Conservation (phyloP, 2,797 vertebrate species). For the Xenopus petersii region DNA sequence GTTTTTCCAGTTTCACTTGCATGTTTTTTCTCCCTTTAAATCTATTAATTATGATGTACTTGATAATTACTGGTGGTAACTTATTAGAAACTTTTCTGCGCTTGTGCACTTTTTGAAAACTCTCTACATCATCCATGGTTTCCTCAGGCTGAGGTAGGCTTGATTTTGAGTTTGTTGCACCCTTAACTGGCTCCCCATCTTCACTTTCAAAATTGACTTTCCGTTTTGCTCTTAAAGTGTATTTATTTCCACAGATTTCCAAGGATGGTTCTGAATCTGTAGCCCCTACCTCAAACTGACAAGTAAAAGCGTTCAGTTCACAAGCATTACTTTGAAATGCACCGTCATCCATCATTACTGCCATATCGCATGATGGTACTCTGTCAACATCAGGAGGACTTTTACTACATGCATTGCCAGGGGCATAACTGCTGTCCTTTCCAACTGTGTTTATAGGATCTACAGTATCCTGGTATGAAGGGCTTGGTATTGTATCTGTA, state of each 20-base stretch:
- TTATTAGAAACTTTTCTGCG: constrained; percentile 84
- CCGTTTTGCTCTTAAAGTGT: constrained; percentile 89
- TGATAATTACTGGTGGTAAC: constrained; percentile 93
- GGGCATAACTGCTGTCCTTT: constrained; percentile 66
- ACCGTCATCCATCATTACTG: constrained; percentile 62
- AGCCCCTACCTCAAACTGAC: constrained; percentile 65
- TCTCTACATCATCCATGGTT: constrained; percentile 63
- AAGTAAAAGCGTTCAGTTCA: constrained; percentile 65
- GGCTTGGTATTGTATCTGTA: neutral
- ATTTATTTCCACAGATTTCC: constrained; percentile 87
- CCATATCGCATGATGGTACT: constrained; percentile 60
- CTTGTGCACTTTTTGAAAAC: constrained; percentile 77
- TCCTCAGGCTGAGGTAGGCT: constrained; percentile 64
- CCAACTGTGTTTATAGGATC: constrained; percentile 36
- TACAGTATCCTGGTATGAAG: neutral
- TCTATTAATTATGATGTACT: constrained; percentile 98
- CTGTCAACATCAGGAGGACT: constrained; percentile 63
- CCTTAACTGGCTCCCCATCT: constrained; percentile 75
- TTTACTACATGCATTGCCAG: constrained; percentile 61
- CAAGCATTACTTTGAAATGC: constrained; percentile 71
- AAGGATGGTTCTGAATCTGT: constrained; percentile 74
- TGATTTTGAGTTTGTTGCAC: constrained; percentile 73
- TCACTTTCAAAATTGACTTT: constrained; percentile 84
- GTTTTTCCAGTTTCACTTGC: constrained; percentile 92
- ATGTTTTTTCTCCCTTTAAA: constrained; percentile 99